Base-by-base conservation (phyloP, 2,888 invertebrate species). In the Drosophila pseudotakahashii region DNA sequence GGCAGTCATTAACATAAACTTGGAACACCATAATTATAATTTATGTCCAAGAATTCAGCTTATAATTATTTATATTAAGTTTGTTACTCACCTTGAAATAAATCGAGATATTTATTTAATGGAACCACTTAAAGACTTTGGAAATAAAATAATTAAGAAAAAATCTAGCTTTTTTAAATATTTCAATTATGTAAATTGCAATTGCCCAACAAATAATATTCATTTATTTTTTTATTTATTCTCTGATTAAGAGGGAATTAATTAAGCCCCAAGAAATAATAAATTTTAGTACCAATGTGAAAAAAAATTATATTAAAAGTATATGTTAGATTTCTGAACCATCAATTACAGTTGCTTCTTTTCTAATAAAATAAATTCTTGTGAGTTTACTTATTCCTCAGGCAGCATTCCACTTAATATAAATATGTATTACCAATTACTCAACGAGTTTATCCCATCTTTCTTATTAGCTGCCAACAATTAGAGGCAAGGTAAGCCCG, bases 401-500 rank as follows among this genome's bases (percentile, higher is more conserved):
- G 0, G 11, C 32, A 2, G 32, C 32, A 34, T 11, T 34, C 32
- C 37, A 37, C 6, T n/a, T 6, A 30, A 30, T 30, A 7, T 7
- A 30, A 30, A 30, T 6, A 30, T 5, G 7, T n/a, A 37, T 37
- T 37, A 2, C 3, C n/a, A 37, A 14, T 37, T 7, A 37, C n/a
- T 7, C 3, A 41, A 41, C 41, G 2, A 41, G 41, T 37, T 41
- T 16, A 19, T 7, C 3, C 19, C 26, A 26, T 57, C 44, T 44
- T 44, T 7, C 7, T n/a, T 16, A 57, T 16, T 50, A 30, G 30
- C 19, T 10, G 37, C 10, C 14, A 32, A 10, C 34, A 60, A 54
- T 26, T 42, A 60, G 19, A 30, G 11, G 10, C 30, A 19, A 14
- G 11, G 7, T 34, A 7, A 19, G 0, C 32, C 7, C 6, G 13